Percentiles rank a stretch among this genome's conserved stretches.
Conservation (phyloP, 2,113 vertebrate genomes). For the Atrichornis clamosus region DNA sequence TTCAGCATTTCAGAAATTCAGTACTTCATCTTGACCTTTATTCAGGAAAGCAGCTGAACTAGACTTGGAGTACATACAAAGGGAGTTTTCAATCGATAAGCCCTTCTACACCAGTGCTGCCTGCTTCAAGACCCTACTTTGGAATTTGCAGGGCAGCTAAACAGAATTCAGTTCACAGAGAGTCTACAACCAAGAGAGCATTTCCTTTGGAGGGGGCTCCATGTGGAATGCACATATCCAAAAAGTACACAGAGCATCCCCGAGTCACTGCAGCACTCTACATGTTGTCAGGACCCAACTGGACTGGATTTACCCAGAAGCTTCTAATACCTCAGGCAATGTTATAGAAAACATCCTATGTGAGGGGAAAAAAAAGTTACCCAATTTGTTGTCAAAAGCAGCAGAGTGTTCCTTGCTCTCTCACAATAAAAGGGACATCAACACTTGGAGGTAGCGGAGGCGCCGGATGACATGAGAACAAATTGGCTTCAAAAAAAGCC, state of each 20-base stretch:
- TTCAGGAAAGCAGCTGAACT: not conserved
- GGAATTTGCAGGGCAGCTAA: not conserved
- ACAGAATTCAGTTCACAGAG: not conserved
- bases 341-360: not conserved
- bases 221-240: not conserved
- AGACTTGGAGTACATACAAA: not conserved
- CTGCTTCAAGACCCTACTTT: not conserved
- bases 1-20: slow-evolving; percentile 1
- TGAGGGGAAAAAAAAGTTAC: not conserved
- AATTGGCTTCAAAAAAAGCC: not conserved
- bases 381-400: not conserved
- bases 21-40: slow-evolving; percentile 22
- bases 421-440: not conserved
- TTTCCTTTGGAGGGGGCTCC: not conserved
- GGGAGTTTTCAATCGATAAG: not conserved
- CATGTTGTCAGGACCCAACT: not conserved
- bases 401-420: not conserved
- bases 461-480: not conserved
- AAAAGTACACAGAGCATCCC: not conserved
- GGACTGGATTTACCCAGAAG: not conserved
- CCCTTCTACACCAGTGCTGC: not conserved
- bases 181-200: not conserved
- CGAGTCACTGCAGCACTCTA: not conserved
- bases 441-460: not conserved
- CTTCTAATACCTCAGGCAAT: not conserved